These are phyloP conservation scores for Neria commutata DNA, from an alignment of 2,888 invertebrate genomes.

Conservation along the genomic window DNA sequence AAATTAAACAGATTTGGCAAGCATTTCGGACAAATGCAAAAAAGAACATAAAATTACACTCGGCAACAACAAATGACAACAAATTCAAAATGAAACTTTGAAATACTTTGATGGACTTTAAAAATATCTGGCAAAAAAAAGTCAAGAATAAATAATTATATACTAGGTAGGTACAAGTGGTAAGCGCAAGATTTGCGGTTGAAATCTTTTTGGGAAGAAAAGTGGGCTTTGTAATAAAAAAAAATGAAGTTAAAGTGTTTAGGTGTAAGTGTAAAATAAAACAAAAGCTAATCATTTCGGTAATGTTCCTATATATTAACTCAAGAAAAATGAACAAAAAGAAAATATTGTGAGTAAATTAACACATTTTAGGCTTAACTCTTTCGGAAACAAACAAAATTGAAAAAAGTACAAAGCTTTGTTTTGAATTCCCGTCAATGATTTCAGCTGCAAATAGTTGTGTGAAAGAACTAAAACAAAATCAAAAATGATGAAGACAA, in stretches of 20 bases:
- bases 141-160: constrained; percentile 21
- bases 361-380: constrained; percentile 45
- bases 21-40: constrained; percentile 39
- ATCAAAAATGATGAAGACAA: constrained; percentile 15
- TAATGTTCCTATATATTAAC: constrained; percentile 60
- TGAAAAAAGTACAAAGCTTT: constrained; percentile 20
- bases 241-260: constrained; percentile 39
- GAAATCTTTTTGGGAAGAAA: constrained; percentile 22
- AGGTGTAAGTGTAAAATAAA: constrained; percentile 58
- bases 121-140: constrained; percentile 20
- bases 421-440: no score
- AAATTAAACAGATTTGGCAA: constrained; percentile 39
- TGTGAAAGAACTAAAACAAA: constrained; percentile 29
- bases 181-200: constrained; percentile 29
- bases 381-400: constrained; percentile 34
- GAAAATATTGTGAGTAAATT: constrained; percentile 34
- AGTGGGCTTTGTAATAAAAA: constrained; percentile 24
- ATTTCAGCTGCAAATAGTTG: no score
- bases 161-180: constrained; percentile 11
- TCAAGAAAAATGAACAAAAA: constrained; percentile 30
- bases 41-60: constrained; percentile 22
- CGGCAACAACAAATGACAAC: constrained; percentile 21
- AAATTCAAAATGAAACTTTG: constrained; percentile 29
- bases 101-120: constrained; percentile 19
- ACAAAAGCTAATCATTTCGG: constrained; percentile 50